A percentile compares a stretch with the other conserved stretches of the same genome.
These are phyloP conservation scores for Monopterus albus DNA, from an alignment of 2,113 vertebrate genomes.

Conservation along the genomic window DNA sequence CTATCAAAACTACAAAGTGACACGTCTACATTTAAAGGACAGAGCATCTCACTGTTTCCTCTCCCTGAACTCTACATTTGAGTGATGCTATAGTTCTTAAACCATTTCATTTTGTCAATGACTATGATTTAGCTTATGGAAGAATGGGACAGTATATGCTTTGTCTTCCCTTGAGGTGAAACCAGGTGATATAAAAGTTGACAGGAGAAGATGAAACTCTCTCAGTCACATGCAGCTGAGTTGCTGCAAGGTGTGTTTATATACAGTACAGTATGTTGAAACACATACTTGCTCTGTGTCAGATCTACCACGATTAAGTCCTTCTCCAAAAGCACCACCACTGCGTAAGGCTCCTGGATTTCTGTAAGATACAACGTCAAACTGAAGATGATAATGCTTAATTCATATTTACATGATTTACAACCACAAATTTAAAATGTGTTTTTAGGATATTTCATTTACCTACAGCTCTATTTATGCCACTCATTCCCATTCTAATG, in stretches of 20 bases:
- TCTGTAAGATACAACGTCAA: conserved; percentile 79
- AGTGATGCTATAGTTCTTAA: background rate
- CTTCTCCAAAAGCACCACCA: conserved; percentile 94
- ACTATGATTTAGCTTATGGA: background rate
- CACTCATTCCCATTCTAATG: no score
- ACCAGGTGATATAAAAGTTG: background rate
- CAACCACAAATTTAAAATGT: background rate
- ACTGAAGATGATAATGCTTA: conserved; percentile 2
- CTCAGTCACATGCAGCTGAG: background rate
- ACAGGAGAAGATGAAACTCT: background rate
- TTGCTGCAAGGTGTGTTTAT: background rate
- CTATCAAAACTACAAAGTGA: conserved; percentile 10
- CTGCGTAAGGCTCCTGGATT: conserved; percentile 95
- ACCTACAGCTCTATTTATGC: background rate
- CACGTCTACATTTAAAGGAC: conserved; percentile 10
- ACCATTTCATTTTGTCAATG: background rate
- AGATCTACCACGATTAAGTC: conserved; percentile 95
- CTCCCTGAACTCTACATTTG: background rate
- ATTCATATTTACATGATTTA: background rate
- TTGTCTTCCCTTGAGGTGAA: background rate
- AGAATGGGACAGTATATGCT: background rate
- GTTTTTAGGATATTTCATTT: background rate
- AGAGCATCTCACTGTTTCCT: conserved; percentile 5
- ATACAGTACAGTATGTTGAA: no score
- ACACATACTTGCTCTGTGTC: conserved; percentile 94